A percentile compares a stretch with the other conserved stretches of the same genome.
These are phyloP conservation scores for Heptranchias perlo DNA, from an alignment of 2,113 vertebrate genomes.

Conservation along the genomic window DNA sequence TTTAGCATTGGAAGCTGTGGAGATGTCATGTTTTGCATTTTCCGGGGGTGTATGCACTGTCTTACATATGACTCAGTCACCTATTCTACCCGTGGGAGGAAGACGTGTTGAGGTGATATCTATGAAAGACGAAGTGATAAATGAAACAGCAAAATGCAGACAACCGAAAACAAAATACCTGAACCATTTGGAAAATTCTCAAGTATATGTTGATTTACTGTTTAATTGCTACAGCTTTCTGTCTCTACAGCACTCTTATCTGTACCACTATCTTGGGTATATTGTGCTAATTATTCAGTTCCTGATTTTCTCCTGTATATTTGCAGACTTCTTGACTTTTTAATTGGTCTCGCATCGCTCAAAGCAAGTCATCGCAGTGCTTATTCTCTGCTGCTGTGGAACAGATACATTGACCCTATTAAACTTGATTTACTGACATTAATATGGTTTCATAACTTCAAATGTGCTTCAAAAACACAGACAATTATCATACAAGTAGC, in stretches of 20 bases:
- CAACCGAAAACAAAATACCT: not conserved
- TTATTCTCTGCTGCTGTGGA: not conserved
- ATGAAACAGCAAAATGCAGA: not conserved
- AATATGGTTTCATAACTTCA: conserved; percentile 23
- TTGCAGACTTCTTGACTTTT: not conserved
- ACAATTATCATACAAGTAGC: not conserved
- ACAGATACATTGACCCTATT: conserved; percentile 6
- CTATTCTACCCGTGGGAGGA: not conserved
- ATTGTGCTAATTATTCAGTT: not conserved
- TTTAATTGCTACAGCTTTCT: not conserved
- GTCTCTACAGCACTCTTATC: not conserved
- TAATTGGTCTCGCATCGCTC: conserved; percentile 15
- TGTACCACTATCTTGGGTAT: not conserved
- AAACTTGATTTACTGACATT: conserved; percentile 4
- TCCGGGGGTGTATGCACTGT: not conserved
- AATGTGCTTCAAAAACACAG: not conserved
- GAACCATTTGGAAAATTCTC: not conserved
- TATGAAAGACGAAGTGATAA: not conserved
- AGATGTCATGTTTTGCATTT: not conserved
- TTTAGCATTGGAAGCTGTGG: not conserved
- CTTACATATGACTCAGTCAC: conserved; percentile 17
- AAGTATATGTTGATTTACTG: not conserved
- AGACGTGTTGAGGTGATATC: not conserved
- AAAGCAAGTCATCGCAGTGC: not conserved
- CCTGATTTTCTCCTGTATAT: not conserved